Percentiles rank a stretch among this genome's conserved stretches.
Conservation (phyloP, 2,113 vertebrate species). For the Anoplopoma fimbria region DNA sequence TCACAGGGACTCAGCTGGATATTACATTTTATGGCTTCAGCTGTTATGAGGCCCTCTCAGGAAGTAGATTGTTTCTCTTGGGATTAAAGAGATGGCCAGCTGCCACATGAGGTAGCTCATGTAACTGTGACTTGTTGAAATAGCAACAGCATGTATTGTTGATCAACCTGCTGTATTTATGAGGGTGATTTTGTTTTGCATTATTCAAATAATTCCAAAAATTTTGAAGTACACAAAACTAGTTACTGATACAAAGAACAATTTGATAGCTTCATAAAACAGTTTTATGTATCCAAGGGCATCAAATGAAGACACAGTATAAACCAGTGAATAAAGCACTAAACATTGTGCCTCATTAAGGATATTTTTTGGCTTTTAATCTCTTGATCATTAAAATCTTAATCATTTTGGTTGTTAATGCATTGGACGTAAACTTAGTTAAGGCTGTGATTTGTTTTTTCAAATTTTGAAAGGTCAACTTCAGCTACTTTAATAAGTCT, state of each 20-base stretch:
- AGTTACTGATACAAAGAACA: not conserved
- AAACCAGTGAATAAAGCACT: no score
- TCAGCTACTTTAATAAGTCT: no score
- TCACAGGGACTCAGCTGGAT: not conserved
- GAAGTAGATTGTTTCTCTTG: not conserved
- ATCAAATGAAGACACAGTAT: no score
- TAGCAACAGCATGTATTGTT: not conserved
- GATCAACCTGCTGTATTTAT: not conserved
- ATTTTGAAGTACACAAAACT: not conserved
- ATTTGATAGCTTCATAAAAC: no score
- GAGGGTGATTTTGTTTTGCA: not conserved
- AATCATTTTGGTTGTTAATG: no score
- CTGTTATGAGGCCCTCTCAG: not conserved
- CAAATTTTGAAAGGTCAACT: no score
- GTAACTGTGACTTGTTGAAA: not conserved
- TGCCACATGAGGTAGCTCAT: not conserved
- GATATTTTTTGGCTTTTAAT: no score
- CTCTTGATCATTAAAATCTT: no score
- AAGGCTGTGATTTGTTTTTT: no score
- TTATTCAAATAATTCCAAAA: not conserved
- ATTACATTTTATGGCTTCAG: not conserved
- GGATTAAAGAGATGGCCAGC: not conserved
- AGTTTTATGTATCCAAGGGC: no score
- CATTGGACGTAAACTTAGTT: no score
- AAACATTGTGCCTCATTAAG: no score